Evolutionary conservation across 2,797 vertebrate species (phyloP), one percentile per base, ranked within the genome.

Genomic region (Echiichthys vipera): DNA sequence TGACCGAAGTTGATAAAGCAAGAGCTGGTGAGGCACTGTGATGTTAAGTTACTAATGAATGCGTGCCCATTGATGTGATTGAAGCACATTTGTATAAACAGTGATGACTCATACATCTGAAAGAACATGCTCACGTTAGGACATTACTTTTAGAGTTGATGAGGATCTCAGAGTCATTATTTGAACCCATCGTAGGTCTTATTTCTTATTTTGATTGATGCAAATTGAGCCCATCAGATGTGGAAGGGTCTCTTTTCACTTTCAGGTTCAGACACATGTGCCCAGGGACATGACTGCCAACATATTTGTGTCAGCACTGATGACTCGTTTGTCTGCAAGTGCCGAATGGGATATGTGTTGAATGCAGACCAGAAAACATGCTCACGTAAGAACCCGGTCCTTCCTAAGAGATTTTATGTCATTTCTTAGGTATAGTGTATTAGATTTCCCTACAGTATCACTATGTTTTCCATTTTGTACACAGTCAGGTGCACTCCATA

Each of bases 71-170:
- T 90, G 91, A 76, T 94, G 96, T 0, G 84, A 92, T 34, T 96
- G 96, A 13, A 95, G 67, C 95, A 95, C 34, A 56, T 94, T 63
- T 96, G 95, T 5, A 67, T 92, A 72, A 91, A 85, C 1, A 89
- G 30, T 3, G 78, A 43, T 1, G 91, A 89, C 5, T 90, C 78
- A 3, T 93, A 91, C 14, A 74, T 89, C 53, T 96, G 96, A 7
- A 85, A 77, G 59, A 74, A 94, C 91, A 0, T 96, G 95, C 82
- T 93, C 94, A 83, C 84, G 94, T 95, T 81, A 94, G 93, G 73
- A 63, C 34, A n/a, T 37, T 24, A 14, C 5, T 61, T 46, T 43
- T 34, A 9, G 15, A 34, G 49, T 7, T 63, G 30, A 20, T 56
- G 2, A 43, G 9, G 43, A 24, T 22, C 12, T 29, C 3, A 53